Evolutionary conservation across 2,888 invertebrate genomes (phyloP), one percentile per base, ranked within the genome.

Genomic region (Eledona agricola): DNA sequence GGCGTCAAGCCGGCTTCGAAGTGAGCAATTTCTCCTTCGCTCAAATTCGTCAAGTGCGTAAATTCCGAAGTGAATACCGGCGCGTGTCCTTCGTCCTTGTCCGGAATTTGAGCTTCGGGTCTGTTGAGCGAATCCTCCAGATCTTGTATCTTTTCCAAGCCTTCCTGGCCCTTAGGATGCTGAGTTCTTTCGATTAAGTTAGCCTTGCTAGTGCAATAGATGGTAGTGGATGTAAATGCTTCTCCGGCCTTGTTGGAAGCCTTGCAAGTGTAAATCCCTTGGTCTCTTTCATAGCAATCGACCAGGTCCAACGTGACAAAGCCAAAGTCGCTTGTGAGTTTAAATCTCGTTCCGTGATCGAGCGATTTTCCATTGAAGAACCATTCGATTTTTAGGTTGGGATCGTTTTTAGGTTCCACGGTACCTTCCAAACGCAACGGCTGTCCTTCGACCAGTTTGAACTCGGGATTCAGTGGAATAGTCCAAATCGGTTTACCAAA

Each of bases 1-100:
- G 99, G 99, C 37, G 93, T 90, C 3, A 99, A 82, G 34, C 93
- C 93, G 20, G 96, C 97, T 79, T 99, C 98, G 76, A 96, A 97
- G 76, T 98, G 97, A 61, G 96, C 96, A 63, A 96, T 89, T 77
- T 98, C 95, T 49, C 96, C 96, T 79, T 98, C 98, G 23, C 88
- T 89, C 34, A 98, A 81, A 66, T 93, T 92, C 4, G 82, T 79
- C 52, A 94, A 81, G 62, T 92, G 87, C 63, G 89, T 84, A 76
- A 93, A 93, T 71, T 92, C 89, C 0, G 93, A 90, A 3, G 90
- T 93, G 70, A 95, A 94, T 50, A 89, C 87, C 22, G 94, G 95
- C 47, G 94, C 86, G 71, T 90, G 87, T 4, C 93, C 93, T 58
- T 85, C 86, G 58, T 92, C 92, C 28, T 85, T 83, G 55, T 89